These are phyloP conservation scores for Zootermopsis nevadensis DNA, from an alignment of 2,888 invertebrate species.

Conservation along the genomic window DNA sequence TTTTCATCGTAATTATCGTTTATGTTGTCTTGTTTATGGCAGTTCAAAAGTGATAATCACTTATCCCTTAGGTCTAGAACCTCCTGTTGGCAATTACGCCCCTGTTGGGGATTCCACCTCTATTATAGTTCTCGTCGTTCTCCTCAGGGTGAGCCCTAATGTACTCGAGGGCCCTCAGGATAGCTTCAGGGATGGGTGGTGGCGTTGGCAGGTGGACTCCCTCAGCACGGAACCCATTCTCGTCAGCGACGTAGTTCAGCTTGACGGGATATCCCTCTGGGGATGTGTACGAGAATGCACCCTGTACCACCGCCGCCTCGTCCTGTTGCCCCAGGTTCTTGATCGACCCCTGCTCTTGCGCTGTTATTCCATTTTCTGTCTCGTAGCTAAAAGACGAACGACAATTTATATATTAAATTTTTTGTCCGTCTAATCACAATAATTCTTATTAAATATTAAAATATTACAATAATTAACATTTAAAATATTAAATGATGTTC, in stretches of 20 bases:
- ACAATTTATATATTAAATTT: too few relatives aligned
- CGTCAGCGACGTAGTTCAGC: conserved; percentile 75
- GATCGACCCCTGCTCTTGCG: conserved; percentile 64
- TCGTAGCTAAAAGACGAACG: conserved; percentile 60
- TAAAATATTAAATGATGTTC: too few relatives aligned
- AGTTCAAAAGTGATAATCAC: neutral
- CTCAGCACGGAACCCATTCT: conserved; percentile 70
- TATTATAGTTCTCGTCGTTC: neutral
- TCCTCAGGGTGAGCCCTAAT: conserved; percentile 30
- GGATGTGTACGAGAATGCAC: conserved; percentile 75
- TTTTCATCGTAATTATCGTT: too few relatives aligned
- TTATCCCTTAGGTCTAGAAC: neutral
- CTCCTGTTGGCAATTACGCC: neutral
- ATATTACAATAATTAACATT: too few relatives aligned
- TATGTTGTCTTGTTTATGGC: too few relatives aligned
- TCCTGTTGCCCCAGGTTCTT: conserved; percentile 56
- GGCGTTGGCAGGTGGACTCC: conserved; percentile 54
- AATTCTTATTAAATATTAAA: too few relatives aligned
- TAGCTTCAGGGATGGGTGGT: conserved; percentile 55
- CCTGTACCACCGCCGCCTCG: conserved; percentile 61
- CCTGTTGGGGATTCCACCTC: neutral
- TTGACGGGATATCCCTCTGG: conserved; percentile 74
- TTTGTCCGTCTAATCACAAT: too few relatives aligned
- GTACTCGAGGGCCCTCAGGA: conserved; percentile 51
- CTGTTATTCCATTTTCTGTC: conserved; percentile 68